Evolutionary conservation across 2,113 vertebrate species (phyloP).

Genomic region (Hirundichthys speculiger): DNA sequence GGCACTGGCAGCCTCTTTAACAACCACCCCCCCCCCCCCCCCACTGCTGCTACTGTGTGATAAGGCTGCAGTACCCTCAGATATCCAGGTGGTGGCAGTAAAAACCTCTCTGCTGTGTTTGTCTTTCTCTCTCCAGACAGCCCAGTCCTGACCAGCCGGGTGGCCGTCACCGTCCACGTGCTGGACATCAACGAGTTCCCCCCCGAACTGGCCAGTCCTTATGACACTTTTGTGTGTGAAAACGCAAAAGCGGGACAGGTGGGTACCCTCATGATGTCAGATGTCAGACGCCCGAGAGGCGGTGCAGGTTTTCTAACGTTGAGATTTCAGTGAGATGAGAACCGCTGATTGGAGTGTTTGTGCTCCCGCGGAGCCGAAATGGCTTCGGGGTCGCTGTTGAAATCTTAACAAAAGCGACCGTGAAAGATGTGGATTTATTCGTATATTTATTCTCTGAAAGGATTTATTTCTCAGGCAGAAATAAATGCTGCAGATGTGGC

Average conservation of each 20-base stretch:
- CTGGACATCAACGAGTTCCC: slow-evolving; percentile 98
- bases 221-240: slow-evolving; percentile 95
- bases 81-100: slow-evolving; percentile 74
- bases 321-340: background rate
- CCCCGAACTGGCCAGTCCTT: slow-evolving; percentile 91
- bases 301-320: background rate
- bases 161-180: slow-evolving; percentile 91
- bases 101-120: background rate
- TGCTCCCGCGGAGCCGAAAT: no score
- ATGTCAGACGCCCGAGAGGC: no score
- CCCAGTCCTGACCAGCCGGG: slow-evolving; percentile 90
- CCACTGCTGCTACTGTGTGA: no score
- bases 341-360: slow-evolving; percentile 11
- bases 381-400: background rate
- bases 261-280: no score
- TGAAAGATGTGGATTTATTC: background rate
- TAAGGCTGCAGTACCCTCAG: slow-evolving; percentile 27
- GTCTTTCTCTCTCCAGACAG: slow-evolving; percentile 82
- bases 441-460: background rate
- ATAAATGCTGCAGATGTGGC: no score
- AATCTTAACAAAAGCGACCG: background rate
- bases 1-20: slow-evolving; percentile 10
- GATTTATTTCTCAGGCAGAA: no score
- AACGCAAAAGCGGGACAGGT: slow-evolving; percentile 94
- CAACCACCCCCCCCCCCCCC: background rate